Evolutionary conservation across 2,888 invertebrate species (phyloP).

Genomic region (Tenodera sinensis): DNA sequence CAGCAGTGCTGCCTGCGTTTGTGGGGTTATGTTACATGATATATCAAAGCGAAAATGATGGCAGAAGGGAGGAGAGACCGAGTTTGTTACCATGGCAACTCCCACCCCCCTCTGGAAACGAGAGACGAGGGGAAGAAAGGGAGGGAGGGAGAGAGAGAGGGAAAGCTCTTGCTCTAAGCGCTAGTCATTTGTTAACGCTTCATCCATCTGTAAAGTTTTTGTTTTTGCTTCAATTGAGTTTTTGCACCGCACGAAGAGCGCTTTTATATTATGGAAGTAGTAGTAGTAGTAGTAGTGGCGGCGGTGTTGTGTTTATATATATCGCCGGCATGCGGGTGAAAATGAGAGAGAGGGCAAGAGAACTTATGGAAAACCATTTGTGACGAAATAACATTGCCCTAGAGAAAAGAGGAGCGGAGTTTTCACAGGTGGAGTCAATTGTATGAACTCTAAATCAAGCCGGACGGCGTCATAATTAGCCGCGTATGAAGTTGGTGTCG

Average conservation of each 20-base stretch:
- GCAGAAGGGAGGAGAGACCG: conserved; percentile 12
- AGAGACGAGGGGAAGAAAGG: neutral
- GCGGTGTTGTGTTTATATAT: neutral
- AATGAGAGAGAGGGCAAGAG: neutral
- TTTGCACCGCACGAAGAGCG: conserved; percentile 9
- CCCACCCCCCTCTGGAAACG: neutral
- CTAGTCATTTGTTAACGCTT: conserved; percentile 32
- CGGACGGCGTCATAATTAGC: neutral
- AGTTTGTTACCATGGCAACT: conserved; percentile 21
- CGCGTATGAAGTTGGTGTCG: neutral
- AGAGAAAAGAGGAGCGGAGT: neutral
- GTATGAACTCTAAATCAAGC: neutral
- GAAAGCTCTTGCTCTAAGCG: conserved; percentile 21
- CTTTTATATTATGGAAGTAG: conserved; percentile 6
- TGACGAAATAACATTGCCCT: conserved; percentile 9
- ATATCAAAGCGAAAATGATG: conserved; percentile 24
- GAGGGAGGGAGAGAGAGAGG: neutral
- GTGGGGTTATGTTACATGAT: conserved; percentile 22
- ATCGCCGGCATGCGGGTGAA: neutral
- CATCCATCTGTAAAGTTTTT: conserved; percentile 24
- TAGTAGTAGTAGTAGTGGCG: neutral
- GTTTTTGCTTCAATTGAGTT: conserved; percentile 17
- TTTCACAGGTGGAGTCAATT: conserved; percentile 11
- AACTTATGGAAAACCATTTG: conserved; percentile 15
- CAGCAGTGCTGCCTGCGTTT: conserved; percentile 1